phyloP scores from a whole-genome alignment of 2,888 invertebrate genomes.

The Brenthis daphne region DNA sequence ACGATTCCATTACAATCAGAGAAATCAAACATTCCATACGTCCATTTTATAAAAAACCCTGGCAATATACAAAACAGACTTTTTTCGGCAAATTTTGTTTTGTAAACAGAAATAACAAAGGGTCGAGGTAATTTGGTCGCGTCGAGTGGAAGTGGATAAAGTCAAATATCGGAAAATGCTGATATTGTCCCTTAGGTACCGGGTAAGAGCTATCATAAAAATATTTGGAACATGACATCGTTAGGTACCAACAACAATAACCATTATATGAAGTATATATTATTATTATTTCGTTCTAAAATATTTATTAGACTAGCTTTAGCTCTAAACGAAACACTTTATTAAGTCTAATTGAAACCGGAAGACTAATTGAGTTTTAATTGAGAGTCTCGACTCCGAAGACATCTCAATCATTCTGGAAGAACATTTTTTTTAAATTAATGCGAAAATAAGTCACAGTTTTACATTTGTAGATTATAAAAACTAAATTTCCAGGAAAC shows the following conservation, averaged over 20 bases:
- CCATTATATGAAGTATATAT: not conserved
- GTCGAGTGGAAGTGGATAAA: not conserved
- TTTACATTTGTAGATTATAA: too few relatives aligned
- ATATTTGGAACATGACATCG: slow-evolving; percentile 7
- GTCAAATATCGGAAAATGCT: slow-evolving; percentile 13
- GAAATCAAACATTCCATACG: slow-evolving; percentile 15
- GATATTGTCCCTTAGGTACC: slow-evolving; percentile 15
- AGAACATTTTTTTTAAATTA: too few relatives aligned
- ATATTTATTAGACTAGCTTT: not conserved
- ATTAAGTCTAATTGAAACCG: too few relatives aligned
- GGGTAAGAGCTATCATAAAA: slow-evolving; percentile 14
- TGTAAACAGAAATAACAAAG: not conserved
- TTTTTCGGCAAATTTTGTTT: not conserved
- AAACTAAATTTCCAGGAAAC: too few relatives aligned
- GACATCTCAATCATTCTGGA: too few relatives aligned
- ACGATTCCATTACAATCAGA: slow-evolving; percentile 18
- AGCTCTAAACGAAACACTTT: too few relatives aligned
- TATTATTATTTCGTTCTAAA: not conserved
- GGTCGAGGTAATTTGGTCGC: slow-evolving; percentile 8
- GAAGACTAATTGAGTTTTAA: too few relatives aligned
- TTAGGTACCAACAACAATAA: slow-evolving; percentile 1
- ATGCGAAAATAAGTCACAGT: too few relatives aligned
- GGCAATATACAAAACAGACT: not conserved
- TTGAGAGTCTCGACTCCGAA: too few relatives aligned
- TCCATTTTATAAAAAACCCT: slow-evolving; percentile 10